Evolutionary conservation across 2,888 invertebrate genomes (phyloP).

Genomic region (Patella pellucida): DNA sequence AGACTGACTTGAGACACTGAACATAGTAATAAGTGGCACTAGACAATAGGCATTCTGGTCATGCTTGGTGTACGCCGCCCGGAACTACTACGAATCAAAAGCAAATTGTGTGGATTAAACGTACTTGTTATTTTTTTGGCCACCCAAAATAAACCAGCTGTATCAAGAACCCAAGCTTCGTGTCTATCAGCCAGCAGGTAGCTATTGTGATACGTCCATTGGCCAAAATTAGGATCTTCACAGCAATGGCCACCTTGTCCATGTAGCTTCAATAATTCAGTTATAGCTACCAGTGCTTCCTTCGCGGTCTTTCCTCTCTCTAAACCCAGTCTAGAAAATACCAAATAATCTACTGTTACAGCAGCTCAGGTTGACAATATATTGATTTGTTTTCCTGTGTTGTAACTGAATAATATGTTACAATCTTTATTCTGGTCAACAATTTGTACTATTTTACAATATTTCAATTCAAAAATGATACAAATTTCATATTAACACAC

Average conservation of each 20-base stretch:
- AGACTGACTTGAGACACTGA: no score
- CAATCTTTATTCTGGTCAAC: no score
- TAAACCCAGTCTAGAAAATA: slow-evolving; percentile 77
- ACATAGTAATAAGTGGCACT: no score
- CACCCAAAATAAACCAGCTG: slow-evolving; percentile 83
- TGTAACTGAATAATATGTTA: no score
- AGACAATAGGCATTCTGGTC: no score
- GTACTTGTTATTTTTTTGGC: slow-evolving; percentile 78
- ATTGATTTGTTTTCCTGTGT: no score
- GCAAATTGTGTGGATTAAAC: neutral
- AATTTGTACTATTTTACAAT: no score
- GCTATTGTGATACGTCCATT: slow-evolving; percentile 80
- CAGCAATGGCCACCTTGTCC: slow-evolving; percentile 82
- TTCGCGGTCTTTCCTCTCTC: slow-evolving; percentile 79
- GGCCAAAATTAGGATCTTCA: slow-evolving; percentile 72
- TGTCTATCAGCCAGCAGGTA: slow-evolving; percentile 81
- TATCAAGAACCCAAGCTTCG: slow-evolving; percentile 84
- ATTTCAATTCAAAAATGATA: no score
- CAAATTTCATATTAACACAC: no score
- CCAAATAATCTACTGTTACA: neutral
- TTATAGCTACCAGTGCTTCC: slow-evolving; percentile 79
- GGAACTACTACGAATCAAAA: neutral
- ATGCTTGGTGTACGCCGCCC: no score
- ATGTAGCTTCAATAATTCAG: slow-evolving; percentile 77
- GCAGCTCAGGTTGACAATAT: no score